These are phyloP conservation scores for Drosophila serrata DNA, from an alignment of 1,140 invertebrate genomes.

Conservation along the genomic window DNA sequence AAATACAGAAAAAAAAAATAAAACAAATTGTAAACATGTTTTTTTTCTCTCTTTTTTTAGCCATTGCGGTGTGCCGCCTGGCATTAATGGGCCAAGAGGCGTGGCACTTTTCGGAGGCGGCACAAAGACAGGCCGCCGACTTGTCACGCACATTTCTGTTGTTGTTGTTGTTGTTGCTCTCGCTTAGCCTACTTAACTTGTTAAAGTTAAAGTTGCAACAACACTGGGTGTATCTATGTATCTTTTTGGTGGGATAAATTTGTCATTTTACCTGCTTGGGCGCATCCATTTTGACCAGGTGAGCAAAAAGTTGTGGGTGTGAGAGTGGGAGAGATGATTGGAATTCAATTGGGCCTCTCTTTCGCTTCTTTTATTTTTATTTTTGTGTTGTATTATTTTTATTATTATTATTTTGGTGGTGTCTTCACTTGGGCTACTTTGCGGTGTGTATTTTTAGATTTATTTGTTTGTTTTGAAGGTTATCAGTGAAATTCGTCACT, in stretches of 20 bases:
- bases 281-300: constrained; percentile 67
- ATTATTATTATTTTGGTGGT: constrained; percentile 15
- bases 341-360: constrained; percentile 33
- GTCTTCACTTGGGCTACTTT: constrained; percentile 48
- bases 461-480: constrained; percentile 44
- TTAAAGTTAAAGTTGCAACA: constrained; percentile 41
- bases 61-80: constrained; percentile 39
- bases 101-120: constrained; percentile 51
- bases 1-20: constrained; percentile 22
- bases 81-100: constrained; percentile 48
- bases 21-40: constrained; percentile 76
- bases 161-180: constrained; percentile 56
- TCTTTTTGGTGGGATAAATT: constrained; percentile 51
- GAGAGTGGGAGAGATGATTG: constrained; percentile 26
- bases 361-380: constrained; percentile 4
- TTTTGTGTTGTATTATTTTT: constrained; percentile 13
- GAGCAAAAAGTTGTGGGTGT: constrained; percentile 15
- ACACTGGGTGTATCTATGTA: constrained; percentile 7
- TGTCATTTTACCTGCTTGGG: constrained; percentile 75
- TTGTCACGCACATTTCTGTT: constrained; percentile 70
- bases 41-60: constrained; percentile 24
- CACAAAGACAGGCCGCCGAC: constrained; percentile 71
- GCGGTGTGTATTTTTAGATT: constrained; percentile 34
- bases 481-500: constrained; percentile 32
- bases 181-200: constrained; percentile 75